Evolutionary conservation across 2,113 vertebrate genomes (phyloP).

Genomic region (Amblyornis subalaris): DNA sequence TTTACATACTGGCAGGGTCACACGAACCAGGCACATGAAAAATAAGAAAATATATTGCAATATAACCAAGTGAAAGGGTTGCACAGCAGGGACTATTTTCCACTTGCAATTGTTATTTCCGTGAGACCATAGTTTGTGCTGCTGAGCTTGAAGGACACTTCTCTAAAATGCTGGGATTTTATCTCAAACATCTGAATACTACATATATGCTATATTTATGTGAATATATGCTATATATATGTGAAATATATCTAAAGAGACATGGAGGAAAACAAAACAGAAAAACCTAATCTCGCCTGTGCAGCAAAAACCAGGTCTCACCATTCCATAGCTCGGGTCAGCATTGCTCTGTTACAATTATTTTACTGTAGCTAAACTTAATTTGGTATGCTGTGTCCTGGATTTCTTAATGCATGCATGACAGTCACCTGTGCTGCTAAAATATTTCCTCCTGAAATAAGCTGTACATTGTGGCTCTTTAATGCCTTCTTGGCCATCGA

Average conservation of each 20-base stretch:
- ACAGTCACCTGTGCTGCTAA: neutral
- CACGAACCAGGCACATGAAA: neutral
- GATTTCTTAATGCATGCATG: neutral
- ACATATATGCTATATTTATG: neutral
- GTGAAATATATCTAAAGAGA: neutral
- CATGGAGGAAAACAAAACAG: neutral
- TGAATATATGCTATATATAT: neutral
- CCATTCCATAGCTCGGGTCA: neutral
- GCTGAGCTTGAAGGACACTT: neutral
- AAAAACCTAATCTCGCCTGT: neutral
- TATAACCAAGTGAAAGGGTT: neutral
- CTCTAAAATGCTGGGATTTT: neutral
- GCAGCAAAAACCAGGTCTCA: neutral
- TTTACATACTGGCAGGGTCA: slow-evolving; percentile 4
- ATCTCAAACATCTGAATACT: neutral
- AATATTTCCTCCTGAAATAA: neutral
- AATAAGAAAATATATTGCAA: neutral
- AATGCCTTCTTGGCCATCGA: neutral
- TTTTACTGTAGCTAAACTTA: neutral
- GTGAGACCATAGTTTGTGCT: rapidly evolving
- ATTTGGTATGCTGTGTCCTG: neutral
- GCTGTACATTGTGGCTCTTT: neutral
- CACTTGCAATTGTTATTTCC: neutral
- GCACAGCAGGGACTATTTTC: neutral
- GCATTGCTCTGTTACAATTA: neutral